Evolutionary conservation across 2,888 invertebrate genomes (phyloP), one percentile per base, ranked within the genome.

Genomic region (Drosophila picticornis): DNA sequence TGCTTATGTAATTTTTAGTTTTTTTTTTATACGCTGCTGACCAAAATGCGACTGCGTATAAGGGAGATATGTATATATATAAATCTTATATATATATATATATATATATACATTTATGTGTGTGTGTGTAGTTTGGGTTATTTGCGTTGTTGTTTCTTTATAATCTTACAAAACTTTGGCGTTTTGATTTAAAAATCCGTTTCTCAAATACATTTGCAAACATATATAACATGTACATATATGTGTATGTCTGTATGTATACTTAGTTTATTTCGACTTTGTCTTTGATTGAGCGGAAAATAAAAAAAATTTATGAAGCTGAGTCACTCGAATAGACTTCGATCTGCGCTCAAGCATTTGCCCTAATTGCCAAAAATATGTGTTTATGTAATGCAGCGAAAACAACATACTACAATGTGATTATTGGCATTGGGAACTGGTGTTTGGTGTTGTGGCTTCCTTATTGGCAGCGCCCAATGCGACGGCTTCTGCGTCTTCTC

Each of bases 91-190:
- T 22, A 43, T 46, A 22, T 40, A 40, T n/a, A 40, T n/a, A 11
- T 43, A 0, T 43, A 5, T n/a, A 1, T 36, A 6, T 36, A 0
- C 16, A 0, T 19, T 9, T 9, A 9, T 40, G 29, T 9, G 25
- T 38, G 19, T 32, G 13, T 46, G n/a, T 53, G 46, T 59, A 77
- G 51, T 73, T 68, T 63, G 57, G 68, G 56, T 59, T 67, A 59
- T 67, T 72, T 65, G 60, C 36, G 58, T 75, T 64, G 64, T 59
- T 62, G 57, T 25, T 72, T n/a, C 16, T 75, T 80, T 77, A 63
- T 50, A 58, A 61, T 75, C 73, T 85, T 88, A 82, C 77, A 80
- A 88, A 77, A 79, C 86, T 84, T 89, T 87, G 89, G 81, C 72
- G 76, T 81, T 84, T 84, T 67, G 68, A 81, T 78, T 77, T 58